Conservation (phyloP, 2,888 invertebrate genomes). For the Autographa gamma region DNA sequence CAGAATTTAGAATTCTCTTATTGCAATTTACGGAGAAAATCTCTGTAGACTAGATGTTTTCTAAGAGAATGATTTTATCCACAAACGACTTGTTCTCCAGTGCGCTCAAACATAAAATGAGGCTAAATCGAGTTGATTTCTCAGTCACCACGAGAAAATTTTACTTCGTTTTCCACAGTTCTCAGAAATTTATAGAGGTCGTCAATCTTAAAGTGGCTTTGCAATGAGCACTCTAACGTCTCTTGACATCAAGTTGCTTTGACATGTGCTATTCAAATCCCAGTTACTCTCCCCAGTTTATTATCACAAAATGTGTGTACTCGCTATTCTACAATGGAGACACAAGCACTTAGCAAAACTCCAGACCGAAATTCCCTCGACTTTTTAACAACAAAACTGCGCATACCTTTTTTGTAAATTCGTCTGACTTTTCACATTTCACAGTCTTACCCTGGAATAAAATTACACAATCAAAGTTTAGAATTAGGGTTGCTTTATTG, state of each 20-base stretch:
- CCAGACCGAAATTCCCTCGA: slow-evolving; percentile 24
- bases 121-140: slow-evolving; percentile 60
- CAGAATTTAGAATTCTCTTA: slow-evolving; percentile 29
- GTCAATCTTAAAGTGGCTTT: slow-evolving; percentile 46
- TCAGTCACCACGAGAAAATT: slow-evolving; percentile 55
- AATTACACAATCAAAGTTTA: slow-evolving; percentile 68
- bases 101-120: slow-evolving; percentile 55
- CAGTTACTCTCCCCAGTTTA: slow-evolving; percentile 14
- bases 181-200: slow-evolving; percentile 48
- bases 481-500: slow-evolving; percentile 67
- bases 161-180: slow-evolving; percentile 54
- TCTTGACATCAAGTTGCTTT: slow-evolving; percentile 23
- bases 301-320: slow-evolving; percentile 23
- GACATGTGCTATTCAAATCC: slow-evolving; percentile 31
- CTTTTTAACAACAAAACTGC: slow-evolving; percentile 36
- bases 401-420: slow-evolving; percentile 45
- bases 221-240: slow-evolving; percentile 33
- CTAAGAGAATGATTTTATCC: slow-evolving; percentile 42
- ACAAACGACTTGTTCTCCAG: slow-evolving; percentile 57
- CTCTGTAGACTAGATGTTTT: slow-evolving; percentile 30
- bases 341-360: slow-evolving; percentile 36
- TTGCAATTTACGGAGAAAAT: slow-evolving; percentile 32
- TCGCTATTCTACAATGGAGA: slow-evolving; percentile 30
- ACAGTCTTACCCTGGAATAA: slow-evolving; percentile 60
- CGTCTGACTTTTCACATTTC: slow-evolving; percentile 52